A percentile compares a stretch with the other conserved stretches of the same genome.
phyloP scores from a whole-genome alignment of 2,797 vertebrate species.

The Myotis planiceps region DNA sequence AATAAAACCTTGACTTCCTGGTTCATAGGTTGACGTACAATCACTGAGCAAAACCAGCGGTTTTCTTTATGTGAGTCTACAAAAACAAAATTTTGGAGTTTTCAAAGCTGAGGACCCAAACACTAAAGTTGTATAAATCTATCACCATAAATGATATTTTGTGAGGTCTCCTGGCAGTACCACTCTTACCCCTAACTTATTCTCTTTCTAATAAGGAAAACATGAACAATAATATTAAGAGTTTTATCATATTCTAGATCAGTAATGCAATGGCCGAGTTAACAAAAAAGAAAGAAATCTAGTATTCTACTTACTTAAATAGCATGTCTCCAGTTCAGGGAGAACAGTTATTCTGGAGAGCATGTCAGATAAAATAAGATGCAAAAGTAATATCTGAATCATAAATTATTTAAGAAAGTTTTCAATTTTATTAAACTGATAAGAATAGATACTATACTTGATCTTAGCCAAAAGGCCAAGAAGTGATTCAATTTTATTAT shows the following conservation, averaged over 20 bases:
- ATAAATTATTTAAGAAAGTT: background rate
- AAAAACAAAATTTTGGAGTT: conserved; percentile 33
- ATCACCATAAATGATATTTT: background rate
- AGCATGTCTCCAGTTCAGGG: background rate
- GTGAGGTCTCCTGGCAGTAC: background rate
- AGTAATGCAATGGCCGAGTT: background rate
- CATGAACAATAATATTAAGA: background rate
- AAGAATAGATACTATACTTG: background rate
- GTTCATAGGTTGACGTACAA: no score
- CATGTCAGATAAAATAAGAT: background rate
- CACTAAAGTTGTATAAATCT: background rate
- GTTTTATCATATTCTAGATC: background rate
- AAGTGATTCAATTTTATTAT: background rate
- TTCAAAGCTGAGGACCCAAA: conserved; percentile 24
- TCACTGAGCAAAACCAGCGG: no score
- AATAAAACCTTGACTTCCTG: no score
- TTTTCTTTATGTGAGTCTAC: background rate
- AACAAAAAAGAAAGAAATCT: background rate
- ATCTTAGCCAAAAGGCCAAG: background rate
- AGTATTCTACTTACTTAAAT: background rate
- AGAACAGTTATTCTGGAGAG: background rate
- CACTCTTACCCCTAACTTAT: background rate
- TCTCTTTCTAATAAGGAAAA: background rate
- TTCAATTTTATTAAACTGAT: background rate
- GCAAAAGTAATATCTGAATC: background rate